Evolutionary conservation across 2,888 invertebrate genomes (phyloP).

Genomic region (Hedya salicella): DNA sequence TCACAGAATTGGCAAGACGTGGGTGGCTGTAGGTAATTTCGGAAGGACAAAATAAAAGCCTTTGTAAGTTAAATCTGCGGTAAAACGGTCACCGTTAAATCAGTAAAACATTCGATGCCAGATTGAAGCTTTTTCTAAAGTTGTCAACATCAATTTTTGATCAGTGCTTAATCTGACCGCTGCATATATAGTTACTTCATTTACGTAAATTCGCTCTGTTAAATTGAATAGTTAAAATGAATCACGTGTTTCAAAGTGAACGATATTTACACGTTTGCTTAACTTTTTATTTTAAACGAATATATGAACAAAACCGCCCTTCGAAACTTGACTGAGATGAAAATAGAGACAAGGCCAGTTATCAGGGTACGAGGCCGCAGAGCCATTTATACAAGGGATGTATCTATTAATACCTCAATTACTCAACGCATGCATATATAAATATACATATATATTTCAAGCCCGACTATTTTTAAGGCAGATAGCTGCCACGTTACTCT

Average conservation of each 20-base stretch:
- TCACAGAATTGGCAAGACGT: conserved; percentile 23
- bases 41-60: conserved; percentile 1
- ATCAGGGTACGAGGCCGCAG: conserved; percentile 55
- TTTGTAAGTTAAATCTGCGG: neutral
- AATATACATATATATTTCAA: too few relatives aligned
- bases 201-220: neutral
- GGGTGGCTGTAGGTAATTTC: conserved; percentile 20
- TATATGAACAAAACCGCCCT: conserved; percentile 69
- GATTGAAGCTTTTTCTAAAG: conserved; percentile 1
- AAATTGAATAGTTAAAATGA: conserved; percentile 3
- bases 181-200: neutral
- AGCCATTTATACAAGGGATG: conserved; percentile 53
- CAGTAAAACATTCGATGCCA: neutral
- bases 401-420: conserved; percentile 52
- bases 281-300: conserved; percentile 61
- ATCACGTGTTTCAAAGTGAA: neutral
- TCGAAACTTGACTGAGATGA: conserved; percentile 59
- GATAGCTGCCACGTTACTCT: too few relatives aligned
- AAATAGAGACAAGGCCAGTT: conserved; percentile 74
- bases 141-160: conserved; percentile 11
- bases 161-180: conserved; percentile 4
- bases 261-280: neutral
- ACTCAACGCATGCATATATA: neutral
- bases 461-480: too few relatives aligned
- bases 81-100: conserved; percentile 4